These are phyloP conservation scores for Podilymbus podiceps DNA, from an alignment of 2,113 vertebrate species.

Conservation along the genomic window DNA sequence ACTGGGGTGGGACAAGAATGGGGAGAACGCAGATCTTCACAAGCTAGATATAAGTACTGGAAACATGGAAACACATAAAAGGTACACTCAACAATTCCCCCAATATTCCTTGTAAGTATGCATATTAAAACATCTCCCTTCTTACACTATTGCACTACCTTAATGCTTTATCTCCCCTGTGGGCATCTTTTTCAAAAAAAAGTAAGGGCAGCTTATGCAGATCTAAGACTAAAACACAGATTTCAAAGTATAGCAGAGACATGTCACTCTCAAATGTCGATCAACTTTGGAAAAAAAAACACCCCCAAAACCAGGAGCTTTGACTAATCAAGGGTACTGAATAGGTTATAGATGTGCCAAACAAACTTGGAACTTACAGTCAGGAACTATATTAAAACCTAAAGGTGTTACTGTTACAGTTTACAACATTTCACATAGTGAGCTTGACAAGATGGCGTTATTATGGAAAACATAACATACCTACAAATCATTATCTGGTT, in stretches of 20 bases:
- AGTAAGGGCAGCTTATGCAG: not conserved
- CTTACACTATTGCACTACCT: not conserved
- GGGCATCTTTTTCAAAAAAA: not conserved
- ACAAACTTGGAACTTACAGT: not conserved
- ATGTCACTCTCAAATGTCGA: fast-evolving
- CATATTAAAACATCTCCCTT: not conserved
- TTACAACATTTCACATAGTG: not conserved
- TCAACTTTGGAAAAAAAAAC: no score
- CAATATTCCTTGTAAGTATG: not conserved
- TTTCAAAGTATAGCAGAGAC: not conserved
- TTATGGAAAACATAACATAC: not conserved
- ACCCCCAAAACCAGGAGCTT: not conserved
- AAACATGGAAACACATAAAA: not conserved
- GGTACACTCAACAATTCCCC: not conserved
- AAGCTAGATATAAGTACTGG: not conserved
- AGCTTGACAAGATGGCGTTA: not conserved
- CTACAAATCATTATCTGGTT: not conserved
- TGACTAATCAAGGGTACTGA: not conserved
- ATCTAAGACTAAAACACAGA: not conserved
- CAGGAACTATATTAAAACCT: not conserved
- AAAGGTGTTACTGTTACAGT: not conserved
- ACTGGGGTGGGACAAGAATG: not conserved
- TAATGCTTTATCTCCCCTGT: not conserved
- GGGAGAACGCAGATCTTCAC: not conserved
- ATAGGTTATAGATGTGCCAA: not conserved